Percentiles rank a stretch among this genome's conserved stretches.
Conservation (phyloP, 2,888 invertebrate species). For the Trichopoda pennipes region DNA sequence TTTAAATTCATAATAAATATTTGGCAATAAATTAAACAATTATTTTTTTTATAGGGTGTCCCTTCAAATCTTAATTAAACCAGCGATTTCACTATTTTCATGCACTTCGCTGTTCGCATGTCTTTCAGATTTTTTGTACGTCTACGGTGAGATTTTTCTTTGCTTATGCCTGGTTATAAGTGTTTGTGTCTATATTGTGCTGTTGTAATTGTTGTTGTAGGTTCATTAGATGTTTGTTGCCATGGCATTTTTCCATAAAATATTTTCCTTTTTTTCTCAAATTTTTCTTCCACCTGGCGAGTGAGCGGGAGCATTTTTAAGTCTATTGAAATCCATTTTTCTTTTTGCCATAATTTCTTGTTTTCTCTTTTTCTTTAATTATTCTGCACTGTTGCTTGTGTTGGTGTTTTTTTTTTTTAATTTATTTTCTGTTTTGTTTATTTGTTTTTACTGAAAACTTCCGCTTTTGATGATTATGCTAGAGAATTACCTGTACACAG, state of each 20-base stretch:
- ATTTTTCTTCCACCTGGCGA: conserved; percentile 9
- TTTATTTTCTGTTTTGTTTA: no score
- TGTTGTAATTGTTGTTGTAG: conserved; percentile 23
- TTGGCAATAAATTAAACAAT: no score
- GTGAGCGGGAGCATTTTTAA: conserved; percentile 16
- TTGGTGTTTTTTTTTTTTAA: not conserved
- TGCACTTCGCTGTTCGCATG: not conserved
- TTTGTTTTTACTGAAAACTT: conserved; percentile 23
- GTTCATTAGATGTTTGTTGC: conserved; percentile 61
- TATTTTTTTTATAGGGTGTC: no score
- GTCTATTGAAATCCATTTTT: no score
- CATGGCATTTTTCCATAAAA: conserved; percentile 56
- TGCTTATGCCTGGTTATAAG: not conserved
- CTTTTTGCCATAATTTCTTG: no score
- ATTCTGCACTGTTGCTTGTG: conserved; percentile 59
- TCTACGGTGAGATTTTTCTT: not conserved
- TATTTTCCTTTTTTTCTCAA: conserved; percentile 6
- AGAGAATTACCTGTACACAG: conserved; percentile 13
- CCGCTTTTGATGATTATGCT: conserved; percentile 39
- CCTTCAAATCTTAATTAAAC: no score
- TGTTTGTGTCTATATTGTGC: not conserved
- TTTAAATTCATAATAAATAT: no score
- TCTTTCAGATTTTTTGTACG: not conserved
- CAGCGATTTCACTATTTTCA: no score
- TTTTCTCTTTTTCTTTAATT: conserved; percentile 22